Base-by-base conservation (phyloP, 2,888 invertebrate species). In the Bombylius major region DNA sequence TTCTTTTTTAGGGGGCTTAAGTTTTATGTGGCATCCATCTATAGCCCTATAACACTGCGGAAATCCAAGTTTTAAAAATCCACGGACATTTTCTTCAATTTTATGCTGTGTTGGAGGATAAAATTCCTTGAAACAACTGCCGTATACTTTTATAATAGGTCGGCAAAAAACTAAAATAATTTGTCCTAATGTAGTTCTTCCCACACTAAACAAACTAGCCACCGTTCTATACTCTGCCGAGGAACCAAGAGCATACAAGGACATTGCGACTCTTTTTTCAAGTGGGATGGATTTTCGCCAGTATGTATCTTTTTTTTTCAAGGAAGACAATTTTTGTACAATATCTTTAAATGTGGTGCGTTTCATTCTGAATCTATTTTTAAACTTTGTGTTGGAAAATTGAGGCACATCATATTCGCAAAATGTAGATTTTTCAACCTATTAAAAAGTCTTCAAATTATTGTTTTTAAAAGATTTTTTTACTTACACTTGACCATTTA, bases 21-120 rank as follows among this genome's bases (percentile, higher is more conserved):
- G 14, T 50, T 59, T 51, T 6, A 56, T 56, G 14, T 56, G 54
- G 31, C 54, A 53, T 14, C 50, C 53, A 56, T 56, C 56, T 56
- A 55, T 52, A 4, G 50, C 55, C 7, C 52, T 52, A 13, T 50
- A 45, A 33, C 53, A 53, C 36, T 58, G 55, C 23, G 53, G 55
- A 50, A 55, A 50, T 12, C 52, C 55, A 3, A 55, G 23, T 12
- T 33, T 46, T 39, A 51, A 39, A 33, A 56, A 56, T 13, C 56
- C 56, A 11, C 34, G 45, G 4, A 56, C 49, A 45, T 47, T 45
- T 47, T 56, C 56, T 9, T 46, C 12, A n/a, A 56, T 46, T 32
- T 48, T 48, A 23, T 48, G 31, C 9, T 48, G 32, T 32, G 32
- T 12, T 6, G 47, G 5, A 5, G 47, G 47, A 48, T 48, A 32